phyloP scores from a whole-genome alignment of 2,113 vertebrate genomes.

The Stictonetta naevosa region DNA sequence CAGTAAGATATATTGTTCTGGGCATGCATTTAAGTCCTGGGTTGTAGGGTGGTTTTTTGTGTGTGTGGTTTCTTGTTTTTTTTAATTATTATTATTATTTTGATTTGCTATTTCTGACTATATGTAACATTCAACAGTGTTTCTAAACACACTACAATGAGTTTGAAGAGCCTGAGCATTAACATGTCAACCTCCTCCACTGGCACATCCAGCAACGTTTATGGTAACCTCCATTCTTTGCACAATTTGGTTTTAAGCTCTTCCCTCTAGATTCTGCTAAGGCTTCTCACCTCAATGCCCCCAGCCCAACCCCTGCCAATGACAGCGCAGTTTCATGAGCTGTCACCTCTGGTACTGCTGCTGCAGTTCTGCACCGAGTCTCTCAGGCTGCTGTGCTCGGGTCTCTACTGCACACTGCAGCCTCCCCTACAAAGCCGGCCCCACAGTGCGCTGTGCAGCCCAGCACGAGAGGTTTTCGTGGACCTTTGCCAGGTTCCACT shows the following conservation, averaged over 20 bases:
- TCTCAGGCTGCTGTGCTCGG: neutral
- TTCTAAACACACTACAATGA: neutral
- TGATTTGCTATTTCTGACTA: neutral
- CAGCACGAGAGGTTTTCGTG: neutral
- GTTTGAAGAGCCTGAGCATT: neutral
- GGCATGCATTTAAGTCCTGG: neutral
- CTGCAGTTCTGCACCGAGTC: neutral
- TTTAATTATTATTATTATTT: neutral
- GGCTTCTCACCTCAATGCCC: neutral
- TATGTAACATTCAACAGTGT: rapidly evolving
- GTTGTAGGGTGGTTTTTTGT: neutral
- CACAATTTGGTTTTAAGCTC: neutral
- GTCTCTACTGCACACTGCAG: rapidly evolving
- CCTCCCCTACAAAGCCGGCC: neutral
- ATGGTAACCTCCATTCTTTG: neutral
- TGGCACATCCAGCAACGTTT: neutral
- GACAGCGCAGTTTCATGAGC: rapidly evolving
- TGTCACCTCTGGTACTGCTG: rapidly evolving
- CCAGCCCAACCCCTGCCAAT: rapidly evolving
- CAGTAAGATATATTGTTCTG: neutral
- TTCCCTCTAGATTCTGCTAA: neutral
- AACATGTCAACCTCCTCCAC: neutral
- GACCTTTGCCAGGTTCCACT: neutral
- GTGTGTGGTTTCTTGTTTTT: too few species aligned
- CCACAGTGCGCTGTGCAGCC: neutral